Base-by-base conservation (phyloP, 2,797 vertebrate genomes). In the Lindbergichthys nudifrons region DNA sequence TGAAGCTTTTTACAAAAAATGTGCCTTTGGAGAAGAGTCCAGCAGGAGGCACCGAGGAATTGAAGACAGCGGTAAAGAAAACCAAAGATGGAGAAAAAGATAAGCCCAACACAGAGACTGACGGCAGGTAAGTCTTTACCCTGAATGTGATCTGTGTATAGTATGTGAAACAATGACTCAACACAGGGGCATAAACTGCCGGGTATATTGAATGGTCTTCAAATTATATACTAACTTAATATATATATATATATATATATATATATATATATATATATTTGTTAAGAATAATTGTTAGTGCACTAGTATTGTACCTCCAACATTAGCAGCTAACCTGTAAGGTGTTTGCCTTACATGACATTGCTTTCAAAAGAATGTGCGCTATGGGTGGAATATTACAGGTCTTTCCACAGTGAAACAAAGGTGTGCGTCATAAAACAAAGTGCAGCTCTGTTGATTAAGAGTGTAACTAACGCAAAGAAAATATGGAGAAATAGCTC, bases 1-100 rank as follows among this genome's bases (percentile, higher is more conserved):
- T 94, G 65, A 94, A 94, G 80, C 5, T 93, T 51, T 93, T 93
- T n/a, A 3, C 85, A 10, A 95, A 94, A 77, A 59, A 85, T 18
- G 86, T 95, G 57, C 50, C 50, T 64, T 76, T 95, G 41, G 75
- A 72, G 0, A 39, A 65, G 61, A 83, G 45, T 48, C 15, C 75
- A 23, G 56, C 18, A 0, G 60, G 14, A 26, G 69, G 69, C 1
- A 23, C 70, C 2, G 64, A 32, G 65, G 80, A 80, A 5, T 30
- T 57, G 11, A 70, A 47, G 15, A 19, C 75, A 30, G 13, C 19
- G 2, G 14, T 53, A 51, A 73, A 65, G 53, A 71, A 32, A 3
- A 72, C 18, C 21, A 67, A 65, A 70, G 70, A 72, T 62, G 75
- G 80, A 71, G 58, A 12, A 16, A 81, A 80, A 56, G 78, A 83